Base-by-base conservation (phyloP, 2,797 vertebrate species). In the Tragelaphus eurycerus region DNA sequence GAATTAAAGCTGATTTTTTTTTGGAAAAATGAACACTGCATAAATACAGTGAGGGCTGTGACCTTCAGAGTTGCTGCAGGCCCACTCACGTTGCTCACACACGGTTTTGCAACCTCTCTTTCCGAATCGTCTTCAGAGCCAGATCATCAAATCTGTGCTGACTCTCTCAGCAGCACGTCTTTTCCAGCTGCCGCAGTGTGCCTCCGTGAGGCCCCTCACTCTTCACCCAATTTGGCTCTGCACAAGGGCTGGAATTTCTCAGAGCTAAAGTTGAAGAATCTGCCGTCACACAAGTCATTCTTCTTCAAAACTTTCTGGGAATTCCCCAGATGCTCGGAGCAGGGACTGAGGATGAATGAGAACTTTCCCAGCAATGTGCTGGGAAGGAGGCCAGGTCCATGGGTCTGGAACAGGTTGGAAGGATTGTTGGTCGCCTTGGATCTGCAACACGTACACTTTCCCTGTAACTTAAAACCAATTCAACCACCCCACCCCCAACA, bases 271-370 rank as follows among this genome's bases (percentile, higher is more conserved):
- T 60, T 89, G 31, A 85, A 78, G 82, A 93, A 29, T 54, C 50
- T 27, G 4, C 82, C 48, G 48, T n/a, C 62, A 2, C 4, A 2
- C 60, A 29, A 62, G 27, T n/a, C 15, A 8, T 50, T 88, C 17
- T 50, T 88, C 17, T 34, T 4, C 11, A 46, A 5, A 48, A 60
- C 46, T 96, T 96, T 78, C 89, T 6, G 38, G 92, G 89, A 97
- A 94, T 67, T 67, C 43, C 48, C 55, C 57, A 52, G 11, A n/a
- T 50, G 27, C 78, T 71, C 85, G 1, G 19, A 55, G 74, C 23
- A 0, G 59, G 34, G 59, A 50, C 21, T 11, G 1, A 59, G 25
- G 25, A 62, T 52, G 27, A 13, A n/a, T 27, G 89, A 60, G 87
- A 76, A 89, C 34, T 46, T 93, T 92, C 90, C 71, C 55, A 29